Percentiles rank a stretch among this genome's conserved stretches.
phyloP scores from a whole-genome alignment of 2,113 vertebrate species.

The Eupsittula cactorum region DNA sequence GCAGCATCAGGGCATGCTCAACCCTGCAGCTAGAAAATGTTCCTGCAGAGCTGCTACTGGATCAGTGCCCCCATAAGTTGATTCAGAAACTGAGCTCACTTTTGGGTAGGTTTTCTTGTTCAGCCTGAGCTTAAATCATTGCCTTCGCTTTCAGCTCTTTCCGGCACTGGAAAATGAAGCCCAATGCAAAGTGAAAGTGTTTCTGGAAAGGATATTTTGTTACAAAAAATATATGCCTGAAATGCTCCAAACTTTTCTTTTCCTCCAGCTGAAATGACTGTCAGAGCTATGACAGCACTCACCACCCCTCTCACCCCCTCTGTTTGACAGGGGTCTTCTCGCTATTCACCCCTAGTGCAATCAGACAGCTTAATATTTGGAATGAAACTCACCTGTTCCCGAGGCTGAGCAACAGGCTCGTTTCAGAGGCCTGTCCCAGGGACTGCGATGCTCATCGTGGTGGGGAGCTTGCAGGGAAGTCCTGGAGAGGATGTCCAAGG shows the following conservation, averaged over 20 bases:
- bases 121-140: background rate
- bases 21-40: background rate
- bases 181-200: background rate
- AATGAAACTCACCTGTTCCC: background rate
- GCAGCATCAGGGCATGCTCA: background rate
- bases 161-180: background rate
- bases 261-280: background rate
- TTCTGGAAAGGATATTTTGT: background rate
- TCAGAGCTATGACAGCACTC: background rate
- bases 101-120: background rate
- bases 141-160: background rate
- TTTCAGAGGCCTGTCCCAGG: background rate
- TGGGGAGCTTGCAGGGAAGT: background rate
- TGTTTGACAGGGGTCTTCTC: background rate
- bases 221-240: background rate
- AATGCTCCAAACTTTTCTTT: background rate
- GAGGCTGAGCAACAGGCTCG: background rate
- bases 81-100: background rate
- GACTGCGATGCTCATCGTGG: rapidly evolving
- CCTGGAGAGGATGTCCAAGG: background rate
- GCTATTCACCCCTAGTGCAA: rapidly evolving
- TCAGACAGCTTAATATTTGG: background rate
- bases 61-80: slow-evolving; percentile 10
- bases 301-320: background rate
- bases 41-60: background rate